Base-by-base conservation (phyloP, 2,888 invertebrate species). In the Lottia scabra region DNA sequence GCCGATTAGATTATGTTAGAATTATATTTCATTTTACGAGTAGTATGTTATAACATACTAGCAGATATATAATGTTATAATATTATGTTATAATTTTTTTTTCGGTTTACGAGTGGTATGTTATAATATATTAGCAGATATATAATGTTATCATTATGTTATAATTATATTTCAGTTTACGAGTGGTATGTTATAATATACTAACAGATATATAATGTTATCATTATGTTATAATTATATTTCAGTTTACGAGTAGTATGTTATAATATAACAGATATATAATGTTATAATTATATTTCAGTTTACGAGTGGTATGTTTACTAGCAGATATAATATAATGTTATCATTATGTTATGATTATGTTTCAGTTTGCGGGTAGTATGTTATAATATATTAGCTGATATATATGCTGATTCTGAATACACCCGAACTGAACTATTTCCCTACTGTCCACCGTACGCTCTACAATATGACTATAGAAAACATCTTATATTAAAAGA, bases 41-140 rank as follows among this genome's bases (percentile, higher is more conserved):
- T 97, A 75, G 92, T 96, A 5, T 93, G 94, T 0, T 98, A 98
- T 87, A 98, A 98, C 88, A 93, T 98, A 81, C 91, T 99, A 80
- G 98, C 98, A 6, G 95, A 97, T 90, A 89, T 95, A 38, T 99
- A 98, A n/a, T n/a, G n/a, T n/a, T n/a, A n/a, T n/a, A n/a, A n/a
- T n/a, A n/a, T n/a, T n/a, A n/a, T n/a, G n/a, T n/a, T n/a, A n/a
- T n/a, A n/a, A n/a, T n/a, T n/a, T n/a, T n/a, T n/a, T n/a, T n/a
- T n/a, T n/a, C n/a, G n/a, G n/a, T n/a, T n/a, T n/a, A n/a, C n/a
- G n/a, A n/a, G n/a, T n/a, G n/a, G n/a, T n/a, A n/a, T n/a, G n/a
- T n/a, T n/a, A n/a, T n/a, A n/a, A n/a, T n/a, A n/a, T n/a, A 81
- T 91, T 99, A n/a, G n/a, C n/a, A n/a, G n/a, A n/a, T n/a, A n/a